Base-by-base conservation (phyloP, 2,888 invertebrate species). In the Sinhomidia bicolor region DNA sequence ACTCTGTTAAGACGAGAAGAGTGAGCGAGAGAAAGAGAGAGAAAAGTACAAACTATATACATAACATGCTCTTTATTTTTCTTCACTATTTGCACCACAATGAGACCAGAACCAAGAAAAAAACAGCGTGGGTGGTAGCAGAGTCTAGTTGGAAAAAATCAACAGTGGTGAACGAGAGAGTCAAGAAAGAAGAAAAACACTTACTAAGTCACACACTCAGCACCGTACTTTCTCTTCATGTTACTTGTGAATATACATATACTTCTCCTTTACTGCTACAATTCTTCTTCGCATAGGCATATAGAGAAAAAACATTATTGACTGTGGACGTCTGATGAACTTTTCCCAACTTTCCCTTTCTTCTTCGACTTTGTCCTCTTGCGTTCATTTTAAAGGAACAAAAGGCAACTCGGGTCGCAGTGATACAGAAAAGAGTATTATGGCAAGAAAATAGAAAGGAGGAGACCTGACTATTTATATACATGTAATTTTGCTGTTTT, bases 251-350 rank as follows among this genome's bases (percentile, higher is more conserved):
- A 12, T 36, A 9, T 36, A 36, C 36, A 6, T 36, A 6, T n/a
- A 17, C 6, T 54, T 17, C 54, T 26, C 12, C 26, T 82, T 82
- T 51, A 44, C 36, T 71, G 57, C 20, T 71, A 20, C 74, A 76
- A 84, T 83, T 54, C 68, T 83, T 41, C 51, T 68, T 54, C 17
- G 47, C 9, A 29, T 23, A 17, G 41, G 20, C 3, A 71, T 17
- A 68, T 14, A 12, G 4, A 71, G 54, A 82, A 17, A 84, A 76
- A 84, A 74, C 84, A 76, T 76, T 84, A 84, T 84, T 84, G 76
- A 84, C 84, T 84, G 62, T 84, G 62, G 60, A 76, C 36, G 76
- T 44, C 76, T 84, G 76, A 84, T 84, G 84, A 84, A 84, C 84
- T 84, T 84, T 82, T 84, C 29, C 84, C 76, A 76, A 76, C 60